phyloP scores from a whole-genome alignment of 2,888 invertebrate genomes.

The Diarsia brunnea region DNA sequence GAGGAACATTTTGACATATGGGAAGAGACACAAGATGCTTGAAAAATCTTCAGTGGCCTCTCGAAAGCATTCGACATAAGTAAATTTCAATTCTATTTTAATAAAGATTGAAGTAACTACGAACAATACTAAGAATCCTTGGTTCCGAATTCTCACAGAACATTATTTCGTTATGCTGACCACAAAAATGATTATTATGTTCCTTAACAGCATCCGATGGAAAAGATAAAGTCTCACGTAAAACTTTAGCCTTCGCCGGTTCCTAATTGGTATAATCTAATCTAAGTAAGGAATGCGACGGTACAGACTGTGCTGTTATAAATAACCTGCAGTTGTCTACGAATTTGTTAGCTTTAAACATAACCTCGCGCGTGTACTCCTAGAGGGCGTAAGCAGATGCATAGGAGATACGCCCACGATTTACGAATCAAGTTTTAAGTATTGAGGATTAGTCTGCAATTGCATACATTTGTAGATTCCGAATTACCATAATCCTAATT shows the following conservation, averaged over 20 bases:
- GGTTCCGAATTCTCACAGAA: constrained; percentile 35
- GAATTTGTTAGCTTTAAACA: background rate
- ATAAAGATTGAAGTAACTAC: background rate
- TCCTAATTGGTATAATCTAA: constrained; percentile 44
- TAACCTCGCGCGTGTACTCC: background rate
- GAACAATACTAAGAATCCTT: constrained; percentile 42
- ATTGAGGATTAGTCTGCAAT: background rate
- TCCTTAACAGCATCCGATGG: constrained; percentile 23
- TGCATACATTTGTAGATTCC: background rate
- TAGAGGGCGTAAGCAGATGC: background rate
- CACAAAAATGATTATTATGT: constrained; percentile 46
- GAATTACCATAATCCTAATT: background rate
- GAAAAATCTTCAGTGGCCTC: too few species aligned
- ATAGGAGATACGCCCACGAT: background rate
- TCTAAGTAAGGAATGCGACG: constrained; percentile 27
- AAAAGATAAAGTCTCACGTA: constrained; percentile 30
- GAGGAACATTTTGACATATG: background rate
- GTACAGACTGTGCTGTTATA: background rate
- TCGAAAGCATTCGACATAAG: background rate
- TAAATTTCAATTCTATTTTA: background rate
- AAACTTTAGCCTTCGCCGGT: constrained; percentile 29
- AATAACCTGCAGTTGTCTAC: background rate
- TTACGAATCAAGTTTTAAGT: background rate
- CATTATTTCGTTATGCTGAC: constrained; percentile 6
- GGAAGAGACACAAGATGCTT: too few species aligned